These are phyloP conservation scores for Zaprionus tsacasi DNA, from an alignment of 1,140 invertebrate genomes.

Conservation along the genomic window DNA sequence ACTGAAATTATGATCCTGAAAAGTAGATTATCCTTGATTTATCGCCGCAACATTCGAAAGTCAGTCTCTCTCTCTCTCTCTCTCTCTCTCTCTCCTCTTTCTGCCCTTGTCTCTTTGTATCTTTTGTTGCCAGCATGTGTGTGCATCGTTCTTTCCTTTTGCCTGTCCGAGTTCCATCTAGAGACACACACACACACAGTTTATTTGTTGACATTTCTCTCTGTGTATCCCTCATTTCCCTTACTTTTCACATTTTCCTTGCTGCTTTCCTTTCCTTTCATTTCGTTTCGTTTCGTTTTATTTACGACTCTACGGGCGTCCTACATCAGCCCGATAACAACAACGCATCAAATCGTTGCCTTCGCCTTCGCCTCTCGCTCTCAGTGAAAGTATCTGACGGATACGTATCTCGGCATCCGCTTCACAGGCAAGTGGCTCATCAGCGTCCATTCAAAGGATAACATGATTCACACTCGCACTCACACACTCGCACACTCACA, in stretches of 20 bases:
- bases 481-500: slow-evolving; percentile 13
- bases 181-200: slow-evolving; percentile 46
- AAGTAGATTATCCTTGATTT: slow-evolving; percentile 84
- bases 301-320: slow-evolving; percentile 47
- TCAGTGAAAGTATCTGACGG: slow-evolving; percentile 74
- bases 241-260: no score
- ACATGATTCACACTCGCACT: slow-evolving; percentile 32
- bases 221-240: slow-evolving; percentile 14
- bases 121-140: slow-evolving; percentile 77
- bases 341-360: slow-evolving; percentile 70
- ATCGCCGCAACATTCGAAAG: slow-evolving; percentile 82
- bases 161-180: slow-evolving; percentile 35
- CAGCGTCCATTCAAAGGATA: slow-evolving; percentile 49
- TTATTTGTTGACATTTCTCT: slow-evolving; percentile 77
- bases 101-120: slow-evolving; percentile 56
- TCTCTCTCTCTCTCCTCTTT: background rate
- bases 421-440: slow-evolving; percentile 60
- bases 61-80: slow-evolving; percentile 50
- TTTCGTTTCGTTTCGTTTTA: slow-evolving; percentile 61
- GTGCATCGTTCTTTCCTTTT: slow-evolving; percentile 38
- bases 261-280: slow-evolving; percentile 47
- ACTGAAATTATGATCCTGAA: slow-evolving; percentile 84
- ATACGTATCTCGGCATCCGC: slow-evolving; percentile 34
- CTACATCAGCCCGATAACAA: slow-evolving; percentile 43
- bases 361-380: slow-evolving; percentile 28